Conservation (phyloP, 2,113 vertebrate genomes). For the Cinclus cinclus region DNA sequence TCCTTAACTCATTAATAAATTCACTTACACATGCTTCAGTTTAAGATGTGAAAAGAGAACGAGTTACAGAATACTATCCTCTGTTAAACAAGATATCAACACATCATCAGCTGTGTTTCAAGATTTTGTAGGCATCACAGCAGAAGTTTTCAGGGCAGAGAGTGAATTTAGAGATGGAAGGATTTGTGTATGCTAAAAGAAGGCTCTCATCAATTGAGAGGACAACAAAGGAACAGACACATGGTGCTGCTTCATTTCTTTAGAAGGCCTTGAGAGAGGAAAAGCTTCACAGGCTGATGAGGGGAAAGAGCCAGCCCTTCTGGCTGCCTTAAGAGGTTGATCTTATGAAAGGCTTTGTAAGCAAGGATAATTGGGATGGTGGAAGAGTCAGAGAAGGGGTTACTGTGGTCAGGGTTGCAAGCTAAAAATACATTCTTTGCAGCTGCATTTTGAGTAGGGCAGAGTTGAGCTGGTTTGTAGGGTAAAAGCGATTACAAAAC, state of each 20-base stretch:
- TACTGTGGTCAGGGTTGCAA: conserved; percentile 2
- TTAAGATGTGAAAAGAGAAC: neutral
- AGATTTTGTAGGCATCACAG: neutral
- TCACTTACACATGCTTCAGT: neutral
- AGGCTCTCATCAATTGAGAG: neutral
- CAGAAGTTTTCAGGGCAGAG: neutral
- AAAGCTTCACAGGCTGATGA: neutral
- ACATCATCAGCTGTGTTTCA: neutral
- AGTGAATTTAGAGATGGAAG: neutral
- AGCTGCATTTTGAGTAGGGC: conserved; percentile 15
- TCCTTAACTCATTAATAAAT: neutral
- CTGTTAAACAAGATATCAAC: neutral
- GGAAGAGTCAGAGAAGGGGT: neutral
- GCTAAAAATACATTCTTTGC: conserved; percentile 36
- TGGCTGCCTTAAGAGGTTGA: neutral
- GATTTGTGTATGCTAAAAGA: neutral
- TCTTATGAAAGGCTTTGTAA: neutral
- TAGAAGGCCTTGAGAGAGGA: neutral
- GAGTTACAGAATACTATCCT: neutral
- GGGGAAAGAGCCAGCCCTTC: neutral
- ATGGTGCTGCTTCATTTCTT: neutral
- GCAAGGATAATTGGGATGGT: neutral
- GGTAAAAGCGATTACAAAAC: neutral
- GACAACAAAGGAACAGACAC: neutral
- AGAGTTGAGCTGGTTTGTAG: neutral